Evolutionary conservation across 2,113 vertebrate genomes (phyloP).

Genomic region (Chaetorhynchus papuensis): DNA sequence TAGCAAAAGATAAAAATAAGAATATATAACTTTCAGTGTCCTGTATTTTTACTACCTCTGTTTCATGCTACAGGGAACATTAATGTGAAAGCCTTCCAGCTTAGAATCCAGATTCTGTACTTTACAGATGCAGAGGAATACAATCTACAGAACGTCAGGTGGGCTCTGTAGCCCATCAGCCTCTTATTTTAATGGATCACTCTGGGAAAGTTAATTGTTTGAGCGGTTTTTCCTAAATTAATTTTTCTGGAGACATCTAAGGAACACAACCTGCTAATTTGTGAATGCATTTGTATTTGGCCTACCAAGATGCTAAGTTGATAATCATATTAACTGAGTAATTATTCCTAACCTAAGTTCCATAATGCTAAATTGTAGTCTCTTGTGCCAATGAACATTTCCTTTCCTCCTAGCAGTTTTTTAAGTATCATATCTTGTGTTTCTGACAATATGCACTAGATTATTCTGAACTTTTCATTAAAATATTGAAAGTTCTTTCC

Average conservation of each 20-base stretch:
- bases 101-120: neutral
- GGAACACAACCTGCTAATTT: neutral
- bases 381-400: neutral
- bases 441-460: neutral
- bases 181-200: neutral
- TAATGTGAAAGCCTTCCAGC: neutral
- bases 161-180: neutral
- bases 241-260: neutral
- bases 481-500: neutral
- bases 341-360: neutral
- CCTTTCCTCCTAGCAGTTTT: neutral
- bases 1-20: neutral
- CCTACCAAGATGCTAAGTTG: neutral
- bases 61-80: neutral
- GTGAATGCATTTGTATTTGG: neutral
- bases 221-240: neutral
- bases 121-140: neutral
- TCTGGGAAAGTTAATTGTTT: neutral
- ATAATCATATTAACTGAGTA: neutral
- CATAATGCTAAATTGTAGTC: neutral
- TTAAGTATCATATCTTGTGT: neutral
- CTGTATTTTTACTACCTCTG: neutral
- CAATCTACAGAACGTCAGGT: neutral
- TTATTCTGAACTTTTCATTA: neutral
- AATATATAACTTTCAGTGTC: neutral